Evolutionary conservation across 1,140 invertebrate genomes (phyloP).

Genomic region (Nymphalis io): DNA sequence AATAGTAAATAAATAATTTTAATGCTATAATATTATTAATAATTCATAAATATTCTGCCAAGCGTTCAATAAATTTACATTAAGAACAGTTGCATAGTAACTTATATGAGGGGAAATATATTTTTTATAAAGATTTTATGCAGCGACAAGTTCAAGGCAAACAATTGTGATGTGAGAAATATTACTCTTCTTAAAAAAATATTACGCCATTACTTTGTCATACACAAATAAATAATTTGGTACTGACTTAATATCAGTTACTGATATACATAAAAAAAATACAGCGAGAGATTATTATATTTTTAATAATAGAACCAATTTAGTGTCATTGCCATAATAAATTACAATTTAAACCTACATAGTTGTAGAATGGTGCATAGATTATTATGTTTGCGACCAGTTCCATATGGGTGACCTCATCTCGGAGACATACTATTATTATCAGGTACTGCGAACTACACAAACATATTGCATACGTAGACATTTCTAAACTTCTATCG

Average conservation of each 20-base stretch:
- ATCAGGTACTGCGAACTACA: background rate
- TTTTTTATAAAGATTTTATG: no score
- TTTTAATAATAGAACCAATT: background rate
- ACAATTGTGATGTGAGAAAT: no score
- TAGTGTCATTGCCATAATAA: background rate
- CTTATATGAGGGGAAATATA: no score
- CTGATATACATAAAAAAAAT: no score
- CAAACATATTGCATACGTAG: no score
- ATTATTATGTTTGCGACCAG: conserved; percentile 15
- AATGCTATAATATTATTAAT: background rate
- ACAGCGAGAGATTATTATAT: background rate
- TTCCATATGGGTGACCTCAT: conserved; percentile 12
- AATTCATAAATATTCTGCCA: background rate
- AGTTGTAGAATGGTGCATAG: conserved; percentile 7
- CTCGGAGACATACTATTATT: conserved; percentile 5
- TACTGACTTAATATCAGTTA: no score
- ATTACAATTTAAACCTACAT: background rate
- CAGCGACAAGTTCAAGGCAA: no score
- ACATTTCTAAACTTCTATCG: no score
- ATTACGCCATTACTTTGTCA: no score
- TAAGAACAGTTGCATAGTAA: no score
- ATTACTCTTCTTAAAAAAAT: background rate
- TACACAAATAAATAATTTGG: no score
- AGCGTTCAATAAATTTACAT: conserved; percentile 2
- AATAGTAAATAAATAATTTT: conserved; percentile 4